Base-by-base conservation (phyloP, 2,797 vertebrate genomes). In the Melopsittacus undulatus region DNA sequence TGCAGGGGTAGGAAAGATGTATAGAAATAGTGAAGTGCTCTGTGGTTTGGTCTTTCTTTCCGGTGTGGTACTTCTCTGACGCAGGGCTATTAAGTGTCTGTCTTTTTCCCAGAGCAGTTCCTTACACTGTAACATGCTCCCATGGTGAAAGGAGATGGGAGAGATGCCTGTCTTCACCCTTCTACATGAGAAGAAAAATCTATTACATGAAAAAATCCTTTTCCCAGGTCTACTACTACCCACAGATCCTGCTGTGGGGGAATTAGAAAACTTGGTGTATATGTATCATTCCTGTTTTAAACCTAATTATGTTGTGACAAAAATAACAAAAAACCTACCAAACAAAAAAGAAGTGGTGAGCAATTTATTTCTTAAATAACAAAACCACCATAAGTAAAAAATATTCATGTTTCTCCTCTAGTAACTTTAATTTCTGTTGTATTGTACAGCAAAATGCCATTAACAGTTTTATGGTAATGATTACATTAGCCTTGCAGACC, bases 381-480 rank as follows among this genome's bases (percentile, higher is more conserved):
- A 91, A 32, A 87, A 72, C 67, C 57, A 73, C n/a, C 5, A 0
- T 24, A 22, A 74, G 48, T 67, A 9, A 90, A 77, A 91, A 75
- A 75, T 75, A 87, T 18, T 95, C 24, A 21, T 32, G n/a, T 66
- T 89, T 90, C 29, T 94, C 62, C 85, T 92, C 38, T 59, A 70
- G 63, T 84, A 85, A 87, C 90, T 87, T 95, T 94, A 86, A 80
- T 94, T 92, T 83, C 77, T 94, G 46, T 63, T 88, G 57, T 70
- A 57, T 74, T 77, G 72, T 68, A 22, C 52, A 68, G 78, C 4
- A 48, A 91, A 87, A 91, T 83, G 80, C 91, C 89, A 85, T 94
- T 95, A 96, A 76, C 77, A 95, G 70, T 94, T 93, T 97, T 94
- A 94, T 95, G 92, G 82, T 84, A 79, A 94, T 83, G 63, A 74